Conservation (phyloP, 2,113 vertebrate species). For the Anolis sagrei region DNA sequence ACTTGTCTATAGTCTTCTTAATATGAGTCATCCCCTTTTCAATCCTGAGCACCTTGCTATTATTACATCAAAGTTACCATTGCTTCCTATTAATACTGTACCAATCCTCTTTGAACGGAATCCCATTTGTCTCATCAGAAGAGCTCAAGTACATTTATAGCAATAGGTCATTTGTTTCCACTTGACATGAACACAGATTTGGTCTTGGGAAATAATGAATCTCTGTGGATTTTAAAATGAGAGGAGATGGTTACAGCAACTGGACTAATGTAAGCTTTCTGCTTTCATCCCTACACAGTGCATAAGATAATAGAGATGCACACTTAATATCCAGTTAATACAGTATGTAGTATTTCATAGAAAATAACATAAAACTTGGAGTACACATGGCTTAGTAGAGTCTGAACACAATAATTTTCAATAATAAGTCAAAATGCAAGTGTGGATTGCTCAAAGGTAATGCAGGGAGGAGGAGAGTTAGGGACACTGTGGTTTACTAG, state of each 20-base stretch:
- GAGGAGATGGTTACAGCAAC: rapidly evolving
- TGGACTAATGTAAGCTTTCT: background rate
- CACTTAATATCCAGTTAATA: background rate
- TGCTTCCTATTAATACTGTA: conserved; percentile 43
- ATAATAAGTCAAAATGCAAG: too few species aligned
- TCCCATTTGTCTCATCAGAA: conserved; percentile 28
- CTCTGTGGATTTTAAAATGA: rapidly evolving
- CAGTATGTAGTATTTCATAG: too few species aligned
- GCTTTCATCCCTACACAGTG: background rate
- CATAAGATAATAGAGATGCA: background rate
- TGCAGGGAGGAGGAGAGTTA: too few species aligned
- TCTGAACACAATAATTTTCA: too few species aligned
- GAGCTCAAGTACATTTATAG: conserved; percentile 68
- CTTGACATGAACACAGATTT: conserved; percentile 33
- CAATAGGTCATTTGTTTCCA: conserved; percentile 62
- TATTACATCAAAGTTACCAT: background rate
- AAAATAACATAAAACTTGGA: too few species aligned
- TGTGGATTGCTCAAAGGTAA: too few species aligned
- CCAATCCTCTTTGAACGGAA: conserved; percentile 77
- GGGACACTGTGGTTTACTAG: too few species aligned
- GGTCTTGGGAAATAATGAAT: background rate
- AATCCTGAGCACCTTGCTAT: background rate
- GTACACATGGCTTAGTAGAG: too few species aligned
- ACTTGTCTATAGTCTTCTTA: too few species aligned
- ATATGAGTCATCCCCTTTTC: background rate